Conservation (phyloP, 2,113 vertebrate species). For the Zosterops hypoxanthus region DNA sequence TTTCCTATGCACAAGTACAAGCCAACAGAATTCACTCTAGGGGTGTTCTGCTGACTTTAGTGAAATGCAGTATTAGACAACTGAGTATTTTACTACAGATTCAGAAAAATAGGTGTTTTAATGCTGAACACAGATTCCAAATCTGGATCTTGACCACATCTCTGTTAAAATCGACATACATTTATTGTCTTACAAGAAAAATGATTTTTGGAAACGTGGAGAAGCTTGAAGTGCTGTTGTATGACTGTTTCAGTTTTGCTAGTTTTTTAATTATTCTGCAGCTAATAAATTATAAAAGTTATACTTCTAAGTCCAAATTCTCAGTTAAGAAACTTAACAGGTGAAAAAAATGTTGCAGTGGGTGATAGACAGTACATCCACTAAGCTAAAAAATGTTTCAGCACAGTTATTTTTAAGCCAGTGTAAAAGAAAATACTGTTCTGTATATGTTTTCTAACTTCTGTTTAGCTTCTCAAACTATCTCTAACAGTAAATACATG, state of each 20-base stretch:
- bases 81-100: not conserved
- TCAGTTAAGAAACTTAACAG: not conserved
- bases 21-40: not conserved
- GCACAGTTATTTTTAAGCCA: not conserved
- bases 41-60: not conserved
- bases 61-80: not conserved
- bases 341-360: not conserved
- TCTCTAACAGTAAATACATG: not conserved
- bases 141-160: not conserved
- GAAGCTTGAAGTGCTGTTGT: not conserved
- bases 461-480: not conserved
- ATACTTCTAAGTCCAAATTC: not conserved
- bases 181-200: not conserved
- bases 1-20: not conserved
- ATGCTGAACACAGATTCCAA: not conserved
- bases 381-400: not conserved
- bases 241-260: not conserved
- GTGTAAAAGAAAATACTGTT: not conserved
- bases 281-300: not conserved
- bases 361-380: not conserved
- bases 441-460: not conserved
- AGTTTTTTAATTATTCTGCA: not conserved
- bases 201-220: not conserved
- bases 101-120: not conserved
- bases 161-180: not conserved